phyloP scores from a whole-genome alignment of 2,113 vertebrate genomes.

The Notarius quadriscutis region DNA sequence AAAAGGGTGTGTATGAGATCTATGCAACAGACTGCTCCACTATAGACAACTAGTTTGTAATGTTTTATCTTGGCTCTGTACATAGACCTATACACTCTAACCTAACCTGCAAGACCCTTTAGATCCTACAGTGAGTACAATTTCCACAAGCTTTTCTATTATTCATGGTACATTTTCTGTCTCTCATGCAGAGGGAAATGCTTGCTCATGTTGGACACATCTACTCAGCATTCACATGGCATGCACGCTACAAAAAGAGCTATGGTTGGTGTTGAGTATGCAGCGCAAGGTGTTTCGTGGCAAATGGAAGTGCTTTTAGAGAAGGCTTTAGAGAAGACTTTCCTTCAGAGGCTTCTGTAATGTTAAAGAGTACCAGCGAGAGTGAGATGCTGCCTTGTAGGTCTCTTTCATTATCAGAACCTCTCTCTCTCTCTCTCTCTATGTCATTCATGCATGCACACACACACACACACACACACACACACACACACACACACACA shows the following conservation, averaged over 20 bases:
- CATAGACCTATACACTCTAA: constrained; percentile 67
- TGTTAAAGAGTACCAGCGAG: constrained; percentile 41
- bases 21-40: constrained; percentile 6
- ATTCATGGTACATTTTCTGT: constrained; percentile 69
- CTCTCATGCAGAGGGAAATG: constrained; percentile 82
- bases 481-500: constrained; percentile 13
- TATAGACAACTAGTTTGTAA: neutral
- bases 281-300: constrained; percentile 40
- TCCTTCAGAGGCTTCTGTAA: constrained; percentile 39
- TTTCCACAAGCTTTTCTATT: constrained; percentile 63
- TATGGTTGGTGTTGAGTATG: constrained; percentile 72
- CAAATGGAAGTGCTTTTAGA: constrained; percentile 34
- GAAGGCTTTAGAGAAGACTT: constrained; percentile 33
- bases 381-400: constrained; percentile 42
- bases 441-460: neutral
- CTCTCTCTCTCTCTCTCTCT: constrained; percentile 26
- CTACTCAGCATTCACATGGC: constrained; percentile 86
- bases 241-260: constrained; percentile 84
- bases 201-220: constrained; percentile 77
- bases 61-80: constrained; percentile 61
- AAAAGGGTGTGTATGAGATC: constrained; percentile 59
- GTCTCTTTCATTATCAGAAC: constrained; percentile 49
- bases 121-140: constrained; percentile 71
- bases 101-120: constrained; percentile 76
- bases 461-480: constrained; percentile 6